Base-by-base conservation (phyloP, 1,140 invertebrate genomes). In the Pissodes strobi region DNA sequence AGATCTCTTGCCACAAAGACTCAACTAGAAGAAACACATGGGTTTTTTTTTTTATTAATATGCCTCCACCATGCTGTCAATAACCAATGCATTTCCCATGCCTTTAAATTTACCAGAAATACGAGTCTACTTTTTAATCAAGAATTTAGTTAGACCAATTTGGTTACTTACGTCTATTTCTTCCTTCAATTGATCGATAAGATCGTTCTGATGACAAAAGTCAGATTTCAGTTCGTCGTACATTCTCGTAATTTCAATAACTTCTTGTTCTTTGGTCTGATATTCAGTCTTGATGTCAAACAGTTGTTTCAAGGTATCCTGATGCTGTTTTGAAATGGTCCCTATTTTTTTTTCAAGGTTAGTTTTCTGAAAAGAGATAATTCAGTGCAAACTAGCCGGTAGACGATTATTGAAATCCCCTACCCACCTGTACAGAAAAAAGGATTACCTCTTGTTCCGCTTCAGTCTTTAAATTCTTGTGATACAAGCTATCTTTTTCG, bases 371-470 rank as follows among this genome's bases (percentile, higher is more conserved):
- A 56, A 53, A 19, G 17, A 56, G 39, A n/a, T n/a, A n/a, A n/a
- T n/a, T n/a, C n/a, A n/a, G n/a, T n/a, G n/a, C n/a, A n/a, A n/a
- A n/a, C 21, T 18, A 5, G 13, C 9, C 15, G 9, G 5, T 13
- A n/a, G 4, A 13, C 3, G 9, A 10, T 4, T 41, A n/a, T 5
- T 9, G 13, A n/a, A 9, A 6, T 4, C 13, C 6, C 10, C 3
- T 41, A 41, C 10, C 5, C 3, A 12, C 3, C 15, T 19, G 15
- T 45, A 2, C 4, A n/a, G n/a, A n/a, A n/a, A n/a, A n/a, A n/a
- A n/a, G n/a, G n/a, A n/a, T 38, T 66, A 71, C 69, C 59, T 71
- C 69, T 37, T 62, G 48, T 37, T 71, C 67, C 10, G 65, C 12
- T 59, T 56, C 22, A 37, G 51, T 51, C 18, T 63, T 41, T 10